Evolutionary conservation across 2,113 vertebrate genomes (phyloP).

Genomic region (Odocoileus virginianus): DNA sequence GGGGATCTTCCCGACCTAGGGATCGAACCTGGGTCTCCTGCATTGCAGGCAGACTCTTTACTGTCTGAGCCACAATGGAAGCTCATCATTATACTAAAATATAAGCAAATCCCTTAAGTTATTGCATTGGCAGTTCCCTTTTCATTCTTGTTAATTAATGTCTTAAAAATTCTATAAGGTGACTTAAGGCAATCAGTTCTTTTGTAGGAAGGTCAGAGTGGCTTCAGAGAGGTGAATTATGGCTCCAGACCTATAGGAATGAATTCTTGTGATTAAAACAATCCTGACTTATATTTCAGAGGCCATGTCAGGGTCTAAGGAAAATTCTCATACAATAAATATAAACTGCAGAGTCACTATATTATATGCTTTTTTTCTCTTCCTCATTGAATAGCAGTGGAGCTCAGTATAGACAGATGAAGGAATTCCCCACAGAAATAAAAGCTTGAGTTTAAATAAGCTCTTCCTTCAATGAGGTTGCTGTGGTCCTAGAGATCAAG

Average conservation of each 20-base stretch:
- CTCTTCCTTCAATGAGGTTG: not conserved
- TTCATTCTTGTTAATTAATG: not conserved
- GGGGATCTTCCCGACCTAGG: not conserved
- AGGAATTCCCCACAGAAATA: constrained; percentile 30
- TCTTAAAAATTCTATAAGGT: constrained; percentile 4
- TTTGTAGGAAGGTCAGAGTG: not conserved
- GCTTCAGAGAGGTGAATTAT: constrained; percentile 24
- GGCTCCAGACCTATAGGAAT: not conserved
- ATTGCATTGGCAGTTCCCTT: not conserved
- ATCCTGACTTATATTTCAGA: not conserved
- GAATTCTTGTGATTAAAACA: not conserved
- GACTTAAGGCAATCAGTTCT: not conserved
- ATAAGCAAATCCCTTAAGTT: not conserved
- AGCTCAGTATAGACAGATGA: not conserved
- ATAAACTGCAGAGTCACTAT: not conserved
- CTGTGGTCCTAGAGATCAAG: not conserved
- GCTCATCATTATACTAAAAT: not conserved
- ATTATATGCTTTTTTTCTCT: not conserved
- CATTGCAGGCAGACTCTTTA: not conserved
- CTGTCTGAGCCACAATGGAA: not conserved
- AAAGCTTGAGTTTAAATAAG: constrained; percentile 5
- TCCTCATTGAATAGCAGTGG: not conserved
- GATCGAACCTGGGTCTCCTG: not conserved
- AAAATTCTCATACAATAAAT: not conserved
- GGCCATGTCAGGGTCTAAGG: not conserved